Base-by-base conservation (phyloP, 1,140 invertebrate genomes). In the Metaphire vulgaris region DNA sequence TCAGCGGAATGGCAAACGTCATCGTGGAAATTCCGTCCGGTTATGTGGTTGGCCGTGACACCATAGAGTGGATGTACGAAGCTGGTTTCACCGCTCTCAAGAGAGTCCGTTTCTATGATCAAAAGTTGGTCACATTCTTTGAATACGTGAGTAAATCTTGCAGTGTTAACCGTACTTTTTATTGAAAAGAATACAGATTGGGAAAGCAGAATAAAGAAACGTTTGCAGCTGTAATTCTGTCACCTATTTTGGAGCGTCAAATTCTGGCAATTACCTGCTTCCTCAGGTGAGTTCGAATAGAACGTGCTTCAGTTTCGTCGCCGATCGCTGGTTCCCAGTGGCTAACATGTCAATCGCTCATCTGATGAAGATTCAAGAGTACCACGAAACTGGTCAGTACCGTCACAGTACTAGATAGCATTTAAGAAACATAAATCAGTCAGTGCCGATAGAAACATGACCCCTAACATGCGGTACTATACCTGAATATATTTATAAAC, bases 261-360 rank as follows among this genome's bases (percentile, higher is more conserved):
- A n/a, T n/a, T n/a, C n/a, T n/a, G n/a, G n/a, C n/a, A n/a, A n/a
- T n/a, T n/a, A n/a, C n/a, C n/a, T n/a, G n/a, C n/a, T n/a, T n/a
- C n/a, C n/a, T n/a, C 34, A 74, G 72, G 56, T 74, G n/a, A 21
- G 26, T 31, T 26, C 56, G n/a, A 21, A 26, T 28, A 74, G 56
- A 31, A 74, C 72, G 16, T 74, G 72, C 31, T 74, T 74, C 72
- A 74, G 31, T 29, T 56, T 74, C 28, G 72, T 74, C 28, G 72
- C 72, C 28, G 72, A 74, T 21, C 32, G 72, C 26, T 74, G 72
- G 72, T 74, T 28, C 32, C 72, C 72, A 1, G 72, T 74, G 26
- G 72, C 72, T 31, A 74, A 74, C 28, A 74, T 33, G 26, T 74
- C 72, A 1, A 74, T 74, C 26, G 29, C 72, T 26, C 72, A 74